These are phyloP conservation scores for Xenotilapia flavipinnis DNA, from an alignment of 2,113 vertebrate genomes.

Conservation along the genomic window DNA sequence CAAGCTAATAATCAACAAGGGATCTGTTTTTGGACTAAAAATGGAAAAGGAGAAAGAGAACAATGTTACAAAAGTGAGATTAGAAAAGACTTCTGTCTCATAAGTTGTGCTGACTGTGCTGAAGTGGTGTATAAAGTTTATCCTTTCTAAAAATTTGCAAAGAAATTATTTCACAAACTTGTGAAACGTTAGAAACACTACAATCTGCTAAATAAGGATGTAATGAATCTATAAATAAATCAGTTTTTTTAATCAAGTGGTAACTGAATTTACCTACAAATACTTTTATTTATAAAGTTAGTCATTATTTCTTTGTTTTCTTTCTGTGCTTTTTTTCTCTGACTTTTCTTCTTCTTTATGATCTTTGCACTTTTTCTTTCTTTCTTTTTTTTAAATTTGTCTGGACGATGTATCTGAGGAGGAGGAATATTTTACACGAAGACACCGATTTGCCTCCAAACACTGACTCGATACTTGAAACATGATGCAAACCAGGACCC, in stretches of 20 bases:
- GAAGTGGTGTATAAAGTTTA: not conserved
- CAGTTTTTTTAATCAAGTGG: accelerated
- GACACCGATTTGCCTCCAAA: not conserved
- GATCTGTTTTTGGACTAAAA: not conserved
- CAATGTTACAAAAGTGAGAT: not conserved
- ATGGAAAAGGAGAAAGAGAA: not conserved
- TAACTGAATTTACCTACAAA: not conserved
- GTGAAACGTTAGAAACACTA: not conserved
- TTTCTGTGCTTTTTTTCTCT: not conserved
- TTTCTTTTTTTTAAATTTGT: not conserved
- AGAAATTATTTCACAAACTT: not conserved
- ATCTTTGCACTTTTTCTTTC: not conserved
- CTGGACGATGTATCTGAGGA: not conserved
- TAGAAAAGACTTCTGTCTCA: not conserved
- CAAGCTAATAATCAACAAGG: not conserved
- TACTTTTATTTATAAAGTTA: accelerated
- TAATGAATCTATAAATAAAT: not conserved
- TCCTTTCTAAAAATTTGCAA: not conserved
- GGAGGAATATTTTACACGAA: not conserved
- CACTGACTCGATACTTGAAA: accelerated
- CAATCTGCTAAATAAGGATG: not conserved
- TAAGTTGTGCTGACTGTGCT: not conserved
- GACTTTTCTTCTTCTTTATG: not conserved
- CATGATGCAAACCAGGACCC: not conserved
- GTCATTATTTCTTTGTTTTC: not conserved